These are phyloP conservation scores for Formica selysi DNA, from an alignment of 1,140 invertebrate genomes.

Conservation along the genomic window DNA sequence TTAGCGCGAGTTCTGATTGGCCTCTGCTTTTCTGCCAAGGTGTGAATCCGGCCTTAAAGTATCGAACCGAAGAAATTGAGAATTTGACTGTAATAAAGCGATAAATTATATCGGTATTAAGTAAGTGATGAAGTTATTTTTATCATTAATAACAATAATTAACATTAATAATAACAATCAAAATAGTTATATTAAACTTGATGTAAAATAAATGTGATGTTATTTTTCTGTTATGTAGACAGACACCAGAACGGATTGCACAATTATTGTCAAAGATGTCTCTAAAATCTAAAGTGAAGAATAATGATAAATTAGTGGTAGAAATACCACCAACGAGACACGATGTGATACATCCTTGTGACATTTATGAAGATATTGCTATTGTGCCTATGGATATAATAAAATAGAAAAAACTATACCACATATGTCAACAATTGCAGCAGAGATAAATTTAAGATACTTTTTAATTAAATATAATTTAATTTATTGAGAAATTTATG, in stretches of 20 bases:
- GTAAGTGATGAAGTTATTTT: constrained; percentile 84
- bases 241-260: constrained; percentile 90
- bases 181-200: background rate
- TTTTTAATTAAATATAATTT: background rate
- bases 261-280: constrained; percentile 96
- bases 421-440: constrained; percentile 92
- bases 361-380: constrained; percentile 99
- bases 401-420: constrained; percentile 95
- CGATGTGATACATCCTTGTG: constrained; percentile 98
- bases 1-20: no score
- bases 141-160: background rate
- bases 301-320: constrained; percentile 88
- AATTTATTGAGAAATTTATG: background rate
- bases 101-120: constrained; percentile 96
- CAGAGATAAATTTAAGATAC: constrained; percentile 86
- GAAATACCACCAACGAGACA: constrained; percentile 94
- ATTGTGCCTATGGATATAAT: constrained; percentile 98
- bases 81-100: constrained; percentile 90
- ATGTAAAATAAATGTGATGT: no score
- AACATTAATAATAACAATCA: background rate
- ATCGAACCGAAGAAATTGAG: constrained; percentile 92
- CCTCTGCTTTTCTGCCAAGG: no score
- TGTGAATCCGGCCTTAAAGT: no score
- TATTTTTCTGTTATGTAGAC: constrained; percentile 64
- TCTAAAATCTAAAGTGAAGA: constrained; percentile 88